Evolutionary conservation across 2,888 invertebrate genomes (phyloP), one percentile per base, ranked within the genome.

Genomic region (Stenoptilia bipunctidactyla): DNA sequence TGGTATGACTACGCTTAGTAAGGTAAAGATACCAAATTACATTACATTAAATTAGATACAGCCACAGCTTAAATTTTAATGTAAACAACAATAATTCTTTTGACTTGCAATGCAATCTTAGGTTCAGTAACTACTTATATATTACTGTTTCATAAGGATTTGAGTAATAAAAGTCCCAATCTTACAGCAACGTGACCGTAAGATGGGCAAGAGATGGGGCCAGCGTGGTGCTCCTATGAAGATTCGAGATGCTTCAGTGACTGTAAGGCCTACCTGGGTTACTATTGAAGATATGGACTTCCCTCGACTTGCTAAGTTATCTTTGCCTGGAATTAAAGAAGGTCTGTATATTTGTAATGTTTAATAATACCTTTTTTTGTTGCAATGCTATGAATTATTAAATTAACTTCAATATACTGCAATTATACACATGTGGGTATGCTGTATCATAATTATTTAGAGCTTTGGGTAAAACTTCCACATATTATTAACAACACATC

Each of bases 251-350:
- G 96, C 98, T 1, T 98, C 98, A 0, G 98, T 99, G 0, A 94
- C 95, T 40, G 97, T 99, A 1, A 88, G 94, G 34, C 94, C 98
- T 6, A 96, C 97, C 48, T 99, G 99, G 99, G 88, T 88, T 40
- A 97, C 98, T 1, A 93, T 98, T 49, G 95, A 96, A 62, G 99
- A 99, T 66, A 97, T 99, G 93, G 99, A 99, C 82, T 98, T 99
- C 71, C 95, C 96, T 6, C 89, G 98, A 2, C 87, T 99, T 45
- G 90, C 92, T 33, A 99, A 99, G 67, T 85, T 99, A 2, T 93
- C 94, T 15, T 80, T 99, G 51, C 98, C 98, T 0, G 91, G 89
- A 50, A 90, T 98, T 42, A 94, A 93, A 56, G 96, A 97, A 49
- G 88, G 85, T 82, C 55, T 42, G 40, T 13, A 15, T 37, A 27